Conservation (phyloP, 2,113 vertebrate genomes). For the Capreolus pygargus region DNA sequence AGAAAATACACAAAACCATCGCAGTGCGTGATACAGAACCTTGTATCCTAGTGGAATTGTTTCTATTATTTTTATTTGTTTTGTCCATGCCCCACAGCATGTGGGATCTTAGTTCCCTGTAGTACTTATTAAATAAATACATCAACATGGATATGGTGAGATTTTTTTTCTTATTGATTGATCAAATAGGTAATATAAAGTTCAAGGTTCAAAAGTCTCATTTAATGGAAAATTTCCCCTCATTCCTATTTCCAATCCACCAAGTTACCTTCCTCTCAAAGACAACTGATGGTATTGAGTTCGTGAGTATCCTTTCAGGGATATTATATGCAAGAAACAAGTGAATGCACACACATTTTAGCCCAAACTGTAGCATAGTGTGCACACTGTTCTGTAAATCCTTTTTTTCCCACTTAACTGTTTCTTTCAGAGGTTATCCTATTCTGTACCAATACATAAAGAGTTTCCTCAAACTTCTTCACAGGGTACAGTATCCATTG, state of each 20-base stretch:
- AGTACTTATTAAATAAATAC: neutral
- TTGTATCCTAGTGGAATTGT: neutral
- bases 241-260: neutral
- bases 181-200: neutral
- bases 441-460: neutral
- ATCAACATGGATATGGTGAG: neutral
- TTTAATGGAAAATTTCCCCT: neutral
- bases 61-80: neutral
- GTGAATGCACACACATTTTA: neutral
- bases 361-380: neutral
- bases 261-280: conserved; percentile 1
- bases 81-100: neutral
- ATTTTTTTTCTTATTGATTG: neutral
- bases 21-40: rapidly evolving
- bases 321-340: neutral
- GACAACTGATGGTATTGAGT: neutral
- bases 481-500: neutral
- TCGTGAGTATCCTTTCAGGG: neutral
- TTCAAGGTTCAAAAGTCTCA: neutral
- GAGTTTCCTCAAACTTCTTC: neutral
- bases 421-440: neutral
- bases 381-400: neutral
- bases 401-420: neutral
- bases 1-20: neutral
- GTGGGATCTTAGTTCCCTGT: neutral